Evolutionary conservation across 2,888 invertebrate genomes (phyloP).

Genomic region (Drosophila dives): DNA sequence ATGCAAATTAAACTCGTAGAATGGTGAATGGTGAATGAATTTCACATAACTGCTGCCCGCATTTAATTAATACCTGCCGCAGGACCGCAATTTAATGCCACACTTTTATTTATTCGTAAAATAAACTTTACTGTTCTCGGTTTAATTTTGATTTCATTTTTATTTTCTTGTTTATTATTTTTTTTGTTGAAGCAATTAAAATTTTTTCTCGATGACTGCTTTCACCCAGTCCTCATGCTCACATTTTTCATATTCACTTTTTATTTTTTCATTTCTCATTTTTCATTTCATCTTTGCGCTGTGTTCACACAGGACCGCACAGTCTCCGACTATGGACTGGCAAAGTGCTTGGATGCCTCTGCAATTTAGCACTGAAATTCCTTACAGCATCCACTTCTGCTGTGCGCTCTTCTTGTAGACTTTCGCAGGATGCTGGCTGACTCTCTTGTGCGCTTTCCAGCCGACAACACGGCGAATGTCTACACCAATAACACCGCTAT

Average conservation of each 20-base stretch:
- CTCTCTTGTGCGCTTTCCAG: constrained; percentile 59
- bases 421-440: constrained; percentile 53
- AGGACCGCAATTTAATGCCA: constrained; percentile 16
- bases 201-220: constrained; percentile 28
- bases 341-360: constrained; percentile 56
- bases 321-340: constrained; percentile 68
- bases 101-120: constrained; percentile 15
- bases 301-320: constrained; percentile 60
- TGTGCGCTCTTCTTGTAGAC: constrained; percentile 53
- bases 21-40: constrained; percentile 15
- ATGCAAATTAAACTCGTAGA: constrained; percentile 18
- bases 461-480: constrained; percentile 22
- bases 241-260: constrained; percentile 50
- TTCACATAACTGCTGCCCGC: constrained; percentile 18
- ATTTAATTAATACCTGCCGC: constrained; percentile 5
- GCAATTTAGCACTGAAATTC: constrained; percentile 57
- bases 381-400: constrained; percentile 46
- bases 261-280: constrained; percentile 26
- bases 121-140: constrained; percentile 21
- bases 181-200: constrained; percentile 27
- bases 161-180: constrained; percentile 1
- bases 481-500: constrained; percentile 27
- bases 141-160: not conserved
- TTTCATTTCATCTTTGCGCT: constrained; percentile 37
- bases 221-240: constrained; percentile 38